These are phyloP conservation scores for Ovis canadensis DNA, from an alignment of 2,113 vertebrate species.

Conservation along the genomic window DNA sequence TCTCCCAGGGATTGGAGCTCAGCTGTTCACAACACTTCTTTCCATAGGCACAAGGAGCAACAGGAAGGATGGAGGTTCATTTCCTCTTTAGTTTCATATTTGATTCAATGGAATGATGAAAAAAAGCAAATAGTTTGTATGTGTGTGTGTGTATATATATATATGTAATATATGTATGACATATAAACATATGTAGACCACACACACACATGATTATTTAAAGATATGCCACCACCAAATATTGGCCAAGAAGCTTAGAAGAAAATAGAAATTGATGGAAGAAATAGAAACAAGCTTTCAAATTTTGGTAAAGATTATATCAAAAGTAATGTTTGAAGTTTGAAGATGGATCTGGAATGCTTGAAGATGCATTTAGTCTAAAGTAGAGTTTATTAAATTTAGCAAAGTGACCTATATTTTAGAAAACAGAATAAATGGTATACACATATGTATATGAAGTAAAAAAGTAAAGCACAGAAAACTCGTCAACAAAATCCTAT, in stretches of 20 bases:
- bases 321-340: neutral
- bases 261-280: neutral
- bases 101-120: neutral
- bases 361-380: neutral
- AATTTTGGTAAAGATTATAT: neutral
- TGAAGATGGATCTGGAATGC: neutral
- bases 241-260: neutral
- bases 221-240: neutral
- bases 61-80: neutral
- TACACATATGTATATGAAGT: neutral
- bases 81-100: neutral
- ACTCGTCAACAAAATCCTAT: neutral
- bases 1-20: neutral
- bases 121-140: neutral
- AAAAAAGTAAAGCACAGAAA: neutral
- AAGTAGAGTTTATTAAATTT: constrained; percentile 4
- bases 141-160: neutral
- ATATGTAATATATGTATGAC: neutral
- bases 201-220: neutral
- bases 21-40: neutral
- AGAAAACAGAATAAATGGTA: neutral
- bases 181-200: neutral
- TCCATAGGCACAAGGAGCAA: neutral
- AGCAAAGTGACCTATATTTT: neutral
- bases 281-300: neutral